Percentiles rank a stretch among this genome's conserved stretches.
Conservation (phyloP, 2,113 vertebrate genomes). For the Aleadryas rufinucha region DNA sequence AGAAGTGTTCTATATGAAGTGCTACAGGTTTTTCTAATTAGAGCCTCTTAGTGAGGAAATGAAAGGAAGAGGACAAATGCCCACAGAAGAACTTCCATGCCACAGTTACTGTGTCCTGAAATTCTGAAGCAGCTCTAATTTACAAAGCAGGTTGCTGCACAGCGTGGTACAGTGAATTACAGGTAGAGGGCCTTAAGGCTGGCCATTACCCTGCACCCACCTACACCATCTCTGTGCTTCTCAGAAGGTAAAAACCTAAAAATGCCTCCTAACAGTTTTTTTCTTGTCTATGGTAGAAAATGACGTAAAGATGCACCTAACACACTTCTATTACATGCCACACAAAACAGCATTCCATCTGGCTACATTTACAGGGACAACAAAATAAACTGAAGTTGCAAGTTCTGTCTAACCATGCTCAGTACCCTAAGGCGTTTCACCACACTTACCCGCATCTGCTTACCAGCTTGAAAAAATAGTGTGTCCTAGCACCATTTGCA, state of each 20-base stretch:
- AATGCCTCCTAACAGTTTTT: background rate
- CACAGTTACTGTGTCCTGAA: background rate
- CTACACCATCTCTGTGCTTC: background rate
- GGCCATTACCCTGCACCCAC: background rate
- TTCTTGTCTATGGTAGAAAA: background rate
- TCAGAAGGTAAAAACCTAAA: background rate
- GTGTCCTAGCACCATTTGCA: background rate
- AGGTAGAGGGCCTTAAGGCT: background rate
- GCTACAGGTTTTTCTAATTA: background rate
- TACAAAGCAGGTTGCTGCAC: background rate
- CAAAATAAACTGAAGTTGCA: background rate
- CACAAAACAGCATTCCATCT: background rate
- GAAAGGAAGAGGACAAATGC: background rate
- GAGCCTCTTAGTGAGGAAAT: background rate
- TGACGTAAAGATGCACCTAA: rapidly evolving
- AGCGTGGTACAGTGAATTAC: background rate
- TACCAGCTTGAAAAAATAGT: background rate
- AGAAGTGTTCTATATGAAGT: background rate
- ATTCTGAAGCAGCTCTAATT: background rate
- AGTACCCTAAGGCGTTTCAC: rapidly evolving
- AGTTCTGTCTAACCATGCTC: background rate
- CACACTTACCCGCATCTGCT: rapidly evolving
- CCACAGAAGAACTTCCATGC: background rate
- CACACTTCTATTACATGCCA: background rate
- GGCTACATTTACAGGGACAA: background rate